These are phyloP conservation scores for Saturnia japonica DNA, from an alignment of 2,888 invertebrate genomes.

Conservation along the genomic window DNA sequence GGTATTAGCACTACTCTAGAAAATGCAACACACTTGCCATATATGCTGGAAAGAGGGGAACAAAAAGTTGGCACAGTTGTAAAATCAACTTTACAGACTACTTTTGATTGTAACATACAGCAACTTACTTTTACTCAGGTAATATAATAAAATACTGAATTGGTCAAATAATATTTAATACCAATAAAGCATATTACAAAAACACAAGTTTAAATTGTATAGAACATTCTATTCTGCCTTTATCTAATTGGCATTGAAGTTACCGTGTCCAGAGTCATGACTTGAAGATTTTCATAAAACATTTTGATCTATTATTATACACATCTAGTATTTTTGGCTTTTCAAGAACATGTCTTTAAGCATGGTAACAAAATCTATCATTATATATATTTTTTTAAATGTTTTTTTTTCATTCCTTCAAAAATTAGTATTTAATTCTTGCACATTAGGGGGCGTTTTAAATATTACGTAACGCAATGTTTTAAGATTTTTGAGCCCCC, in stretches of 20 bases:
- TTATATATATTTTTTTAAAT: too few species aligned
- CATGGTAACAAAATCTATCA: too few species aligned
- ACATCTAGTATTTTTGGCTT: too few species aligned
- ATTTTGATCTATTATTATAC: neutral
- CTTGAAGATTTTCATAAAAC: neutral
- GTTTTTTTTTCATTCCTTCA: too few species aligned
- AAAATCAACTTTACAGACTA: conserved; percentile 55
- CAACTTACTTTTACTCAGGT: conserved; percentile 71
- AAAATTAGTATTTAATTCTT: too few species aligned
- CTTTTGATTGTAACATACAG: conserved; percentile 75
- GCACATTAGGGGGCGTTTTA: too few species aligned
- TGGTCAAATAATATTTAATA: neutral
- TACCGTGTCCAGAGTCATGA: neutral
- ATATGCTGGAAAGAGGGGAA: conserved; percentile 72
- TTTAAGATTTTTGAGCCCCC: too few species aligned
- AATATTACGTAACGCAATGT: too few species aligned
- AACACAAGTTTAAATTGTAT: neutral
- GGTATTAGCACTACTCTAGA: conserved; percentile 50
- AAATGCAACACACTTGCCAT: conserved; percentile 64
- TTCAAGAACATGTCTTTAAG: too few species aligned
- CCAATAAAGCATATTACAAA: neutral
- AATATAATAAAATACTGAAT: conserved; percentile 20
- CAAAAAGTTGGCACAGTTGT: conserved; percentile 59
- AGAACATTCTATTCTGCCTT: neutral
- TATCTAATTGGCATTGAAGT: neutral